Evolutionary conservation across 2,888 invertebrate genomes (phyloP), one percentile per base, ranked within the genome.

Genomic region (Heliconius aoede): DNA sequence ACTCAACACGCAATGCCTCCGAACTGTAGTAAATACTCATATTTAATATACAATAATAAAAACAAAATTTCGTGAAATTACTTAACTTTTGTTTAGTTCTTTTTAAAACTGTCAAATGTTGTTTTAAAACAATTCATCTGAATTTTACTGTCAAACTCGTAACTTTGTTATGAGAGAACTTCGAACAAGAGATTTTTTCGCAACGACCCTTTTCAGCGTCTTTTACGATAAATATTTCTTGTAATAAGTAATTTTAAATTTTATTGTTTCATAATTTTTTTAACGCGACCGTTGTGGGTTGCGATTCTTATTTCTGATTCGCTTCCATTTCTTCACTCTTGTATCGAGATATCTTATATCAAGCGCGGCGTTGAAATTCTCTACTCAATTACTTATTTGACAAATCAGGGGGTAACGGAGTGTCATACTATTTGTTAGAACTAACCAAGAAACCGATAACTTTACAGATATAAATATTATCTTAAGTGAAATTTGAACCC

Each of bases 81-180:
- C 64, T 36, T 36, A 69, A 75, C n/a, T 75, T 71, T 72, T 55
- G 28, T n/a, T 51, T 61, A 46, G 32, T 61, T 65, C 58, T 46
- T 74, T 36, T 69, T 61, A 26, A 71, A 77, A 74, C 69, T 69
- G 46, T 55, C 78, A 76, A 60, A 76, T 69, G 74, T 77, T 72
- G 71, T 77, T 76, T 74, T 72, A 72, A 74, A 72, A 74, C 74
- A 72, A 76, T 78, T 65, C 65, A 76, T 76, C 60, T 36, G 61
- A 76, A 74, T 76, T 68, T 76, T 72, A 69, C 72, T 72, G 72
- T 40, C 40, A 40, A 69, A 73, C 67, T 74, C 60, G 36, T 77
- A 80, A 73, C 78, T 81, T 76, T 77, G 79, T 82, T 82, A 82
- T 77, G 80, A 79, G 79, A 64, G 71, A 79, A 79, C 78, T 81